Evolutionary conservation across 2,888 invertebrate species (phyloP).

Genomic region (Cerastis leucographa): DNA sequence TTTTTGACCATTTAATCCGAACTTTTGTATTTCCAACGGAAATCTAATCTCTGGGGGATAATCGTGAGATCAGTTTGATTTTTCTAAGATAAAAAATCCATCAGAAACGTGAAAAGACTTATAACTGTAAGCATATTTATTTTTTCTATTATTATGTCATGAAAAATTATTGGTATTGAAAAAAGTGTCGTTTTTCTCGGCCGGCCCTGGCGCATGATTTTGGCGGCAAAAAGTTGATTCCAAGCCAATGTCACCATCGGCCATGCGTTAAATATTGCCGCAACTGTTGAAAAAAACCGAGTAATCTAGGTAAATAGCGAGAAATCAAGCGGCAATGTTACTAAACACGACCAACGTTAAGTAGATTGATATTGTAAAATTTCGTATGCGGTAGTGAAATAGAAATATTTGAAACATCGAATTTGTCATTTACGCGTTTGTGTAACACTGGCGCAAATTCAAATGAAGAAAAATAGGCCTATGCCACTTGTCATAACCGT

Average conservation of each 20-base stretch:
- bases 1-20: constrained; percentile 49
- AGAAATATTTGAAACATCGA: constrained; percentile 64
- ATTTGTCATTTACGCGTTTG: constrained; percentile 69
- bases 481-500: background rate
- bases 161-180: constrained; percentile 67
- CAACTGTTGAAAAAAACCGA: constrained; percentile 87
- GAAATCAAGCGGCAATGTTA: constrained; percentile 86
- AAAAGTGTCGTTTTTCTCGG: constrained; percentile 73
- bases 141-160: constrained; percentile 68
- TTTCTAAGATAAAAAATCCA: constrained; percentile 55
- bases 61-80: constrained; percentile 40
- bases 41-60: constrained; percentile 55
- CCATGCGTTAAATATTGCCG: constrained; percentile 88
- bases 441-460: constrained; percentile 52
- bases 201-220: constrained; percentile 78
- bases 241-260: constrained; percentile 86
- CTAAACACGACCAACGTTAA: constrained; percentile 76
- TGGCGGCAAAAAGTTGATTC: constrained; percentile 82
- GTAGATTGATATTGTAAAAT: constrained; percentile 73
- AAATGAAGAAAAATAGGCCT: constrained; percentile 47
- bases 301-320: constrained; percentile 89
- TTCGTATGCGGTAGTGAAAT: constrained; percentile 65
- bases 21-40: constrained; percentile 45
- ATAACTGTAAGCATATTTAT: constrained; percentile 59
- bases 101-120: constrained; percentile 59